These are phyloP conservation scores for Pongo pygmaeus DNA, from an alignment of 2,113 vertebrate species.

Conservation along the genomic window DNA sequence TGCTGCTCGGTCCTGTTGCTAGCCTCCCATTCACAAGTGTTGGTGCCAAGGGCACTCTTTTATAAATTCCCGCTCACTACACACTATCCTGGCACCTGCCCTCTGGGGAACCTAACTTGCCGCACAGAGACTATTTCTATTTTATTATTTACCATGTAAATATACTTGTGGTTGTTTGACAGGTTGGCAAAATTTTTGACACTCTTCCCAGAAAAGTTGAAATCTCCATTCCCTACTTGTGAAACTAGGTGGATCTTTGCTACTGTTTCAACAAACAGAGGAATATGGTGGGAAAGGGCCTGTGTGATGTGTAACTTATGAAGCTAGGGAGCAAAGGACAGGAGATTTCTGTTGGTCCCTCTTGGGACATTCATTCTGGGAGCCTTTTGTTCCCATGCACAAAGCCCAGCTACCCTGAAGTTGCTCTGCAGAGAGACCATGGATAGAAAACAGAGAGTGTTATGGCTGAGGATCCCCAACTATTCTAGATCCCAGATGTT, in stretches of 20 bases:
- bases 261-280: background rate
- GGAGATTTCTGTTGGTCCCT: background rate
- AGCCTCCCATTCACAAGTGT: background rate
- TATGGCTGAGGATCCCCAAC: background rate
- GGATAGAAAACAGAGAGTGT: background rate
- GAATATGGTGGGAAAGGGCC: background rate
- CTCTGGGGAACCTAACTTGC: background rate
- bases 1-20: background rate
- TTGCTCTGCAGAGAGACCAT: background rate
- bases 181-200: background rate
- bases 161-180: background rate
- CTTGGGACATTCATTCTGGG: background rate
- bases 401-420: background rate
- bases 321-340: background rate
- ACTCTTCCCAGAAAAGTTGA: background rate
- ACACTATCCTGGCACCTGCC: background rate
- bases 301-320: background rate
- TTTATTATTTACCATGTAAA: background rate
- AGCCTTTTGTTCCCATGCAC: background rate
- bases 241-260: background rate
- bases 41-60: background rate
- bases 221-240: background rate
- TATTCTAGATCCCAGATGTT: background rate
- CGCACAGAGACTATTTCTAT: background rate
- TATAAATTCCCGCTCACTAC: background rate